Percentiles rank a stretch among this genome's conserved stretches.
Evolutionary conservation across 2,113 vertebrate genomes (phyloP).

Genomic region (Cynoglossus semilaevis): DNA sequence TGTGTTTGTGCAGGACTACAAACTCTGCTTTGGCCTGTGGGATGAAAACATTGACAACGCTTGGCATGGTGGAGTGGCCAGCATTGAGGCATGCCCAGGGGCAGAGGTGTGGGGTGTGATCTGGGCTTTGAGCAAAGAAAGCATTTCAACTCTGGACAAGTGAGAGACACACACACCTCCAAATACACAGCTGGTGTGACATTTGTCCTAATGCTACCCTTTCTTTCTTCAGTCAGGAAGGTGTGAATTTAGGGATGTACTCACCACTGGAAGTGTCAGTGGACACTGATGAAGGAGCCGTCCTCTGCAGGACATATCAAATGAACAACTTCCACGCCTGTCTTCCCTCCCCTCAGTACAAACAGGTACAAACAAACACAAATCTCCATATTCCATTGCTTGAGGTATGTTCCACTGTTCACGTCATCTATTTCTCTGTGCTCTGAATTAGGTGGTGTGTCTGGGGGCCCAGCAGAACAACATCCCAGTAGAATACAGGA

Average conservation of each 20-base stretch:
- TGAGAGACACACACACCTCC: slow-evolving; percentile 61
- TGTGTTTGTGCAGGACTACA: slow-evolving; percentile 75
- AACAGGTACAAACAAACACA: slow-evolving; percentile 74
- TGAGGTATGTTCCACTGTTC: too few species aligned
- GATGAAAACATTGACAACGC: slow-evolving; percentile 59
- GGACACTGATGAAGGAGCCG: slow-evolving; percentile 71
- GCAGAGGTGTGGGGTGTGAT: slow-evolving; percentile 90
- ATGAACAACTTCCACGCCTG: slow-evolving; percentile 82
- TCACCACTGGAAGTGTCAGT: slow-evolving; percentile 82
- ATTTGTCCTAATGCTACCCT: too few species aligned
- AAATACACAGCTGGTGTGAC: neutral
- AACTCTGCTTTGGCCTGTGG: slow-evolving; percentile 83
- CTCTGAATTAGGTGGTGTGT: slow-evolving; percentile 81
- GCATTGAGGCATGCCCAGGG: slow-evolving; percentile 80
- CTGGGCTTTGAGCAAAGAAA: slow-evolving; percentile 83
- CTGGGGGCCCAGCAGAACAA: slow-evolving; percentile 86
- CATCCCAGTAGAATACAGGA: slow-evolving; percentile 83
- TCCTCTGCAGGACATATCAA: slow-evolving; percentile 87
- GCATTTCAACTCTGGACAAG: slow-evolving; percentile 80
- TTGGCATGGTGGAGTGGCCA: slow-evolving; percentile 91
- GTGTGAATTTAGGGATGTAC: slow-evolving; percentile 80
- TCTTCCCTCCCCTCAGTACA: slow-evolving; percentile 90
- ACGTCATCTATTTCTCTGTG: neutral
- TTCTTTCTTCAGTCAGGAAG: slow-evolving; percentile 82
- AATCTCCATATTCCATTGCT: too few species aligned